Evolutionary conservation across 2,888 invertebrate genomes (phyloP).

Genomic region (Phorcus lineatus): DNA sequence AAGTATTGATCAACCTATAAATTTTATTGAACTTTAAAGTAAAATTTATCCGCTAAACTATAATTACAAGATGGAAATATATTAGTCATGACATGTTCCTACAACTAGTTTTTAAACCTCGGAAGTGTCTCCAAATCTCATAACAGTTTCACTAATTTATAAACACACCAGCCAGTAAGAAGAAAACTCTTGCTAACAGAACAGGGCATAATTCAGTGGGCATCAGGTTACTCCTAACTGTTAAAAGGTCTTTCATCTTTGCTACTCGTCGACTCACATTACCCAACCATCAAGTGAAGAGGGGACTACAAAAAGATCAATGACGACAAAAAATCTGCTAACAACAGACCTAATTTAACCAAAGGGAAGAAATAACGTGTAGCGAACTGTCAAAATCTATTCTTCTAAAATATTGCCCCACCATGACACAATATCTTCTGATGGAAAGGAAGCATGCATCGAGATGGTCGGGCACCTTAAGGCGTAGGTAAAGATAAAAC

Average conservation of each 20-base stretch:
- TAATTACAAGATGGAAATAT: no score
- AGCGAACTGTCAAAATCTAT: neutral
- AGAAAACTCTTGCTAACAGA: no score
- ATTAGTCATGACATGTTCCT: neutral
- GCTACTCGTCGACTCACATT: neutral
- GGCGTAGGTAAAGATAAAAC: no score
- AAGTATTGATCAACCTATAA: neutral
- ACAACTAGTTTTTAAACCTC: neutral
- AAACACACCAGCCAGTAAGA: no score
- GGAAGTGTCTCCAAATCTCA: no score
- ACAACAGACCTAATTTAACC: neutral
- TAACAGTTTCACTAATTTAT: no score
- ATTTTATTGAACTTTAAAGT: neutral
- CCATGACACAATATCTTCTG: neutral
- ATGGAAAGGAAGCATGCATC: neutral
- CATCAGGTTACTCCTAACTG: no score
- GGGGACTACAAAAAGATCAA: neutral
- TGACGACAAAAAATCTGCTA: neutral
- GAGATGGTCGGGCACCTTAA: neutral
- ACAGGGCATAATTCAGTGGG: no score
- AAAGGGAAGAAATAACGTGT: neutral
- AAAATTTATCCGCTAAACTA: no score
- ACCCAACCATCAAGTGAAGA: neutral
- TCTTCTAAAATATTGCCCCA: neutral
- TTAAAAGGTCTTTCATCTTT: neutral